phyloP scores from a whole-genome alignment of 1,140 invertebrate genomes.

The Bombus pyrosoma region DNA sequence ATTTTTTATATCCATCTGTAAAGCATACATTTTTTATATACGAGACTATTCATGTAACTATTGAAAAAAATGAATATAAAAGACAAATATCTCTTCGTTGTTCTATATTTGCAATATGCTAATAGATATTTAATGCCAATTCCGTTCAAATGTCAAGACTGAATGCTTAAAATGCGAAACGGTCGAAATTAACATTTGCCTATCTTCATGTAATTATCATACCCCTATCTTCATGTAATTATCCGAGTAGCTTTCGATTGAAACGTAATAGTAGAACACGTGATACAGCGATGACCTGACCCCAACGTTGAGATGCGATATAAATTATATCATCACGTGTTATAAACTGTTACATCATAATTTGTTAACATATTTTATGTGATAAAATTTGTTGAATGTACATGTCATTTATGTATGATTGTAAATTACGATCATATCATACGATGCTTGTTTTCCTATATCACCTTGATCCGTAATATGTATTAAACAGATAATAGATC shows the following conservation, averaged over 20 bases:
- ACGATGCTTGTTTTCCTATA: not conserved
- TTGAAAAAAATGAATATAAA: not conserved
- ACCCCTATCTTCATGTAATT: not conserved
- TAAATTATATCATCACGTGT: not conserved
- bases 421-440: not conserved
- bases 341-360: not conserved
- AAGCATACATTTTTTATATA: not conserved
- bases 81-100: not conserved
- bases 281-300: conserved; percentile 18
- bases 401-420: not conserved
- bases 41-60: not conserved
- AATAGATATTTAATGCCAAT: not conserved
- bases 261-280: not conserved
- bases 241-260: not conserved
- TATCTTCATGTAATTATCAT: not conserved
- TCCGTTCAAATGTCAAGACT: not conserved
- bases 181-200: not conserved
- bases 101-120: not conserved
- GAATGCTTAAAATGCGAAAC: not conserved
- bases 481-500: not conserved
- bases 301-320: not conserved
- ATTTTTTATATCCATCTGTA: not conserved
- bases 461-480: not conserved
- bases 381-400: not conserved
- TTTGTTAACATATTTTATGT: not conserved